Base-by-base conservation (phyloP, 2,797 vertebrate species). In the Myripristis murdjan region DNA sequence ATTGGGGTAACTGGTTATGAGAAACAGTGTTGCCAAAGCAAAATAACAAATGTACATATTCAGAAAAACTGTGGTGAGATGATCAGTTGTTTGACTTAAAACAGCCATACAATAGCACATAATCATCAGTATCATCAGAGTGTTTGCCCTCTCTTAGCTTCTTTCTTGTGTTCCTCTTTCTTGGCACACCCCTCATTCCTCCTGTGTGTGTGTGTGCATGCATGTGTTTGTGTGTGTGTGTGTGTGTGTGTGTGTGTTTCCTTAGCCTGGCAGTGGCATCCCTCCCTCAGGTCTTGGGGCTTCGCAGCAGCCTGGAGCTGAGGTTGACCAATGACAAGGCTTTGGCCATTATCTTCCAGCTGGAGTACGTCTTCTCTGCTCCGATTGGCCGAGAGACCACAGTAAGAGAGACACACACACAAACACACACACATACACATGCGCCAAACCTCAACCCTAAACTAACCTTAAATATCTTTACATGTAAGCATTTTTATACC, bases 321-420 rank as follows among this genome's bases (percentile, higher is more conserved):
- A 91, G 86, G 75, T 93, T 98, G 95, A 93, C 95, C 63, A 89
- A 67, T 64, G 96, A 97, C 70, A 93, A 84, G 0, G 93, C 93
- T 0, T 92, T 97, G 0, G 87, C 89, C 4, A 57, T 99, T 1
- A 66, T 96, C 90, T 97, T 99, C 82, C 96, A 95, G 91, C 92
- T 99, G 75, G 97, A 99, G 80, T 99, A 96, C 0, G 96, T 97
- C 82, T 95, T 97, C 87, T 96, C 87, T 23, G 79, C 91, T 46
- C 70, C 86, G 0, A 66, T 93, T 0, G 92, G 93, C 23, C 89
- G 60, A 0, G 91, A 95, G 0, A 85, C 92, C 41, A 95, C 94
- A 87, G 98, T 98, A 92, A 90, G 95, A 64, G 39, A 12, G 14
- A 64, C 4, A 3, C 35, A 2, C 55, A 57, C 11, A 35, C 55